Evolutionary conservation across 2,113 vertebrate species (phyloP).

Genomic region (Pionites leucogaster): DNA sequence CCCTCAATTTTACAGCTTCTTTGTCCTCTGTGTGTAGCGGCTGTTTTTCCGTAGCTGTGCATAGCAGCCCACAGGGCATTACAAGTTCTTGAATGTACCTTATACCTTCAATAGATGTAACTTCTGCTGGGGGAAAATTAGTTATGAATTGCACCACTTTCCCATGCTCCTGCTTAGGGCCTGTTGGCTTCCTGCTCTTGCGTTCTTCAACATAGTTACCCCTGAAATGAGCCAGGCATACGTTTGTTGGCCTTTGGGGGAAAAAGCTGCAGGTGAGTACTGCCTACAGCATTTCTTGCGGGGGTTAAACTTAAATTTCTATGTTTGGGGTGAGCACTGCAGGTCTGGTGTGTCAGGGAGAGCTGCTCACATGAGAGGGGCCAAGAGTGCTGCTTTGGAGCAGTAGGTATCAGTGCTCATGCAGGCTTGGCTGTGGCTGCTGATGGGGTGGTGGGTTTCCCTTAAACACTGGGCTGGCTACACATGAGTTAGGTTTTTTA

Average conservation of each 20-base stretch:
- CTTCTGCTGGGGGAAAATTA: neutral
- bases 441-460: accelerated
- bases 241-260: neutral
- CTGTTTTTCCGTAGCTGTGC: neutral
- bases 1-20: neutral
- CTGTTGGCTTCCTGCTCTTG: neutral
- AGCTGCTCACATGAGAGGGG: neutral
- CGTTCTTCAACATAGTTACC: accelerated
- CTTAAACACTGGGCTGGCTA: neutral
- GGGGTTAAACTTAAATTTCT: neutral
- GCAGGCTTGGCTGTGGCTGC: neutral
- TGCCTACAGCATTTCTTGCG: neutral
- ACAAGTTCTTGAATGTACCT: neutral
- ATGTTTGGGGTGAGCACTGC: neutral
- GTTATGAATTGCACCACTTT: neutral
- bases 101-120: neutral
- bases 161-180: neutral
- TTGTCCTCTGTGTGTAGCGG: neutral
- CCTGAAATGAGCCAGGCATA: neutral
- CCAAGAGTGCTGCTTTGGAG: neutral
- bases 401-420: accelerated
- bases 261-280: neutral
- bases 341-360: neutral
- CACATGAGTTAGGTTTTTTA: accelerated
- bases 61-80: neutral